phyloP scores from a whole-genome alignment of 2,797 vertebrate species.

The Hozukius guyotensis region DNA sequence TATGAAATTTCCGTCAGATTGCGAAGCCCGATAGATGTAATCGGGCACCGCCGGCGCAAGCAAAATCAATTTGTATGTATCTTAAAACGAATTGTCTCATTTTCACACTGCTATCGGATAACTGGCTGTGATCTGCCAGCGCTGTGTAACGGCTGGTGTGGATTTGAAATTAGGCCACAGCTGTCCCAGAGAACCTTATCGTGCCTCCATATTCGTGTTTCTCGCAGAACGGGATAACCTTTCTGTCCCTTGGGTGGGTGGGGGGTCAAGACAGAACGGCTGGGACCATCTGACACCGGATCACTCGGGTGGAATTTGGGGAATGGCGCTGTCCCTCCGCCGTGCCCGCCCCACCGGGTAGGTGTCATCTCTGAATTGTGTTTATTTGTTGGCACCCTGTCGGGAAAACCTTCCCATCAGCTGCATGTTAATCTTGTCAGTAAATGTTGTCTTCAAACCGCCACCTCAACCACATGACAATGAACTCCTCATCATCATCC shows the following conservation, averaged over 20 bases:
- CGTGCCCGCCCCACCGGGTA: conserved; percentile 48
- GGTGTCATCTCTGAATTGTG: conserved; percentile 90
- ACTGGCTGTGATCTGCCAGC: conserved; percentile 62
- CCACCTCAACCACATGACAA: conserved; percentile 45
- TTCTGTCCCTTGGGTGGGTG: conserved; percentile 62
- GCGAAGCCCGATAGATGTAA: conserved; percentile 5
- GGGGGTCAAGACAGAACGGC: conserved; percentile 57
- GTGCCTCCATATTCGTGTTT: conserved; percentile 72
- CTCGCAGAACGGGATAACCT: conserved; percentile 76
- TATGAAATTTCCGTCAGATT: neutral
- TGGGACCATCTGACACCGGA: conserved; percentile 79
- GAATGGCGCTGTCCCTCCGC: conserved; percentile 74
- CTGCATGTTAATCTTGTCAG: conserved; percentile 94
- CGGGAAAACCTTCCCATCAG: conserved; percentile 91
- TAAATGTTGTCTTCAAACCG: conserved; percentile 64
- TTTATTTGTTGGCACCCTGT: conserved; percentile 96
- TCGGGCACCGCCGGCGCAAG: conserved; percentile 3
- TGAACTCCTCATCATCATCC: conserved; percentile 39
- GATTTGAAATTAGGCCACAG: conserved; percentile 78
- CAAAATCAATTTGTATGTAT: conserved; percentile 63
- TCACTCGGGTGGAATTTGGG: conserved; percentile 76
- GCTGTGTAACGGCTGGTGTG: conserved; percentile 64
- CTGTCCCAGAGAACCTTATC: conserved; percentile 76
- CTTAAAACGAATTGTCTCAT: conserved; percentile 67
- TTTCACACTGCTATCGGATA: conserved; percentile 80